A percentile compares a stretch with the other conserved stretches of the same genome.
Evolutionary conservation across 2,797 vertebrate species (phyloP).

Genomic region (Tachyglossus aculeatus): DNA sequence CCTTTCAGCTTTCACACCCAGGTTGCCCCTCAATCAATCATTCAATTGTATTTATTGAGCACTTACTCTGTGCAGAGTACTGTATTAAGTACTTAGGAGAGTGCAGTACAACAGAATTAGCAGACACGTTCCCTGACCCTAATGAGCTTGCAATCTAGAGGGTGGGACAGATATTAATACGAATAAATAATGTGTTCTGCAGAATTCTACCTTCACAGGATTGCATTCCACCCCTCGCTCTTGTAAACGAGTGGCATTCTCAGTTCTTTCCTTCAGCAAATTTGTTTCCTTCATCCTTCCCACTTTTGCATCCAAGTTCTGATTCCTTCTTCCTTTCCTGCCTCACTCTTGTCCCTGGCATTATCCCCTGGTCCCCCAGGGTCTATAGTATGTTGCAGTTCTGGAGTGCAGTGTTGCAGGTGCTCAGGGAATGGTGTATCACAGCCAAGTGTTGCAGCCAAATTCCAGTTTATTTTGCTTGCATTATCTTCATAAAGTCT

Average conservation of each 20-base stretch:
- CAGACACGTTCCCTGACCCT: too few species aligned
- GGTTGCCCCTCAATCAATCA: fast-evolving
- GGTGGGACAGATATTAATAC: too few species aligned
- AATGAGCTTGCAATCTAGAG: too few species aligned
- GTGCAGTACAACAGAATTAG: too few species aligned
- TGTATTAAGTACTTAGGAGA: not conserved
- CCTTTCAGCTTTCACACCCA: not conserved
- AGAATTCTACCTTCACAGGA: not conserved
- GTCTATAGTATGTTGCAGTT: too few species aligned
- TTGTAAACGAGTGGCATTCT: not conserved
- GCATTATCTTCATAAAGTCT: fast-evolving
- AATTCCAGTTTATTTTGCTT: not conserved
- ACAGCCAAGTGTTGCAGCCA: too few species aligned
- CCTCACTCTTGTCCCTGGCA: too few species aligned
- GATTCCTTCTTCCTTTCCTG: not conserved
- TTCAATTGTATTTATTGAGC: too few species aligned
- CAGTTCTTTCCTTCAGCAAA: not conserved
- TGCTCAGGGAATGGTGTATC: too few species aligned
- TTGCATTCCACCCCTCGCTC: not conserved
- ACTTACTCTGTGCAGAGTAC: not conserved
- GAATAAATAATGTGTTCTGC: not conserved
- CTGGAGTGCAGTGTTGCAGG: too few species aligned
- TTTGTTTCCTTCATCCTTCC: not conserved
- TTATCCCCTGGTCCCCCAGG: too few species aligned
- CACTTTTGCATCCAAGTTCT: too few species aligned